Conservation (phyloP, 2,888 invertebrate species). For the Polydrusus tereticollis region DNA sequence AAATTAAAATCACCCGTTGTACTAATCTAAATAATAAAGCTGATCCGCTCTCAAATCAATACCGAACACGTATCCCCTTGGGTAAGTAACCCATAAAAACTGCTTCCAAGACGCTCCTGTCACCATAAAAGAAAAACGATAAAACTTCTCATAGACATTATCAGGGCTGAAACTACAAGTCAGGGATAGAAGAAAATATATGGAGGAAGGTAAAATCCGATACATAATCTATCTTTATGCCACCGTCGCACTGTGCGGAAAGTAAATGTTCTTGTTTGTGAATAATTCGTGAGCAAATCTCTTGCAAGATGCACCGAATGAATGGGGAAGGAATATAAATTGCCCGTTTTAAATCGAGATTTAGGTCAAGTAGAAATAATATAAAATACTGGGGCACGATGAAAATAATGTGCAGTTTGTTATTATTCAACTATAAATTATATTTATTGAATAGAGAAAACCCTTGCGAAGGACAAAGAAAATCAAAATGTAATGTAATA, state of each 20-base stretch:
- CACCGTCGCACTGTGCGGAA: neutral
- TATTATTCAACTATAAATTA: no score
- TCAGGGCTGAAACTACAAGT: neutral
- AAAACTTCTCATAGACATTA: neutral
- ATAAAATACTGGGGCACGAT: no score
- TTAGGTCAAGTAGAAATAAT: no score
- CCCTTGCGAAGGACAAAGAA: no score
- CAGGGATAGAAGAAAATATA: neutral
- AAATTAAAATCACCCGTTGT: no score
- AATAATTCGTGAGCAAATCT: neutral
- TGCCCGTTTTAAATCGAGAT: no score
- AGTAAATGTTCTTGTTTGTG: neutral
- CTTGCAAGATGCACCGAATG: neutral
- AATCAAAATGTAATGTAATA: no score
- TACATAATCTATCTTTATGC: conserved; percentile 1
- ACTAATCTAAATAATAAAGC: no score
- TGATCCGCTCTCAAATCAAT: no score
- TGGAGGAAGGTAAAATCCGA: neutral
- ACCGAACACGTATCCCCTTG: no score
- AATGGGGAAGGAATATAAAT: conserved; percentile 3
- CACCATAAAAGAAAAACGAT: conserved; percentile 2
- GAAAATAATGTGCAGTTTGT: no score
- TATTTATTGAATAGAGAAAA: no score
- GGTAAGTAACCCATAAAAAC: neutral
- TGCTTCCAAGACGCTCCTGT: neutral